Conservation (phyloP, 2,113 vertebrate species). For the Malurus melanocephalus region DNA sequence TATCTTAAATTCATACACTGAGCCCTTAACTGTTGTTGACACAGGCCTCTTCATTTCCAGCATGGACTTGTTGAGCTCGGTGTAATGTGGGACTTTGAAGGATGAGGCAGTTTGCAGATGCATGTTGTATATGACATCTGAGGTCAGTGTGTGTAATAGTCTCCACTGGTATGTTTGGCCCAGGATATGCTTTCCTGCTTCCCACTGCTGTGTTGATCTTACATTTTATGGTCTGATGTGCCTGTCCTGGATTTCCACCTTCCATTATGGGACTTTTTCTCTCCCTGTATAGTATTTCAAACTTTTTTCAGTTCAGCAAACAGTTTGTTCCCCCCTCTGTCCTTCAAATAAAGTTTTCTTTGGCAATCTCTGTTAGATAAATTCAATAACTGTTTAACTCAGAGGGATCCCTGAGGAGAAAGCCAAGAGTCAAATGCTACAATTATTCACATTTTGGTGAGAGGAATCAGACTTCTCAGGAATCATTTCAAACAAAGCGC, state of each 20-base stretch:
- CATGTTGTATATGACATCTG: background rate
- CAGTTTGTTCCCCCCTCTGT: conserved; percentile 33
- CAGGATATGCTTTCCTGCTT: conserved; percentile 19
- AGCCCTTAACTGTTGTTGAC: background rate
- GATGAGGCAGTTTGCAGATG: conserved; percentile 25
- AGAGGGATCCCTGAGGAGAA: conserved; percentile 50
- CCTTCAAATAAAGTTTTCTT: conserved; percentile 61
- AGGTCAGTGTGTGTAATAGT: conserved; percentile 25
- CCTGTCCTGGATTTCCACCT: conserved; percentile 39
- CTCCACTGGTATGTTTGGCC: conserved; percentile 26
- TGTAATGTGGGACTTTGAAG: background rate
- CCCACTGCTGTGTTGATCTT: conserved; percentile 27
- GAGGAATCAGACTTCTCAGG: conserved; percentile 32
- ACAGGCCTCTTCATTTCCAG: background rate
- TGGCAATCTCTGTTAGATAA: conserved; percentile 48
- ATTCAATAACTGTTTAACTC: conserved; percentile 59
- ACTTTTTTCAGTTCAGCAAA: conserved; percentile 40
- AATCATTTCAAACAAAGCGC: conserved; percentile 25
- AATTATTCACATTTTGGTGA: conserved; percentile 53
- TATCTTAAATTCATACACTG: background rate
- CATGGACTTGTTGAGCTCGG: background rate
- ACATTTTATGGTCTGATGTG: conserved; percentile 41
- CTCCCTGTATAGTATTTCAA: conserved; percentile 47
- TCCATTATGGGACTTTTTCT: conserved; percentile 34
- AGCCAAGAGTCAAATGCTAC: conserved; percentile 44